A percentile compares a stretch with the other conserved stretches of the same genome.
phyloP scores from a whole-genome alignment of 2,888 invertebrate species.

The Punctoribates punctum region DNA sequence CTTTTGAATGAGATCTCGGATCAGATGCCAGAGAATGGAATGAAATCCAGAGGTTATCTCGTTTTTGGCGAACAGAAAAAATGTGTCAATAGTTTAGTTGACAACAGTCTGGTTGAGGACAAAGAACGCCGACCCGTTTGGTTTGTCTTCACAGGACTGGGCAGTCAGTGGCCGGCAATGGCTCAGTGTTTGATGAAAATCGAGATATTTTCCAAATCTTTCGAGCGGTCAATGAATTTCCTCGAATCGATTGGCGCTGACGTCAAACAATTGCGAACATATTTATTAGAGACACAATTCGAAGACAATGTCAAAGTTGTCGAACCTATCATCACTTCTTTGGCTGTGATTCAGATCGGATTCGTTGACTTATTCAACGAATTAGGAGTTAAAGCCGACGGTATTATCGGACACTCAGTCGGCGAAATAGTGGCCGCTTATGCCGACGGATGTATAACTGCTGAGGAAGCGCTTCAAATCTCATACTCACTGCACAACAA shows the following conservation, averaged over 20 bases:
- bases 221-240: constrained; percentile 15
- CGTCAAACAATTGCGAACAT: constrained; percentile 70
- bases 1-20: constrained; percentile 71
- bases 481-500: background rate
- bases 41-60: constrained; percentile 62
- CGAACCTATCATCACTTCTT: constrained; percentile 23
- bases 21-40: constrained; percentile 6
- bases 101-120: constrained; percentile 15
- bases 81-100: background rate
- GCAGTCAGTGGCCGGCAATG: constrained; percentile 35
- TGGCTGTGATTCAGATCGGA: constrained; percentile 34
- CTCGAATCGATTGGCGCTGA: constrained; percentile 25
- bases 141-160: constrained; percentile 81
- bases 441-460: constrained; percentile 33
- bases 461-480: constrained; percentile 28
- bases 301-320: constrained; percentile 45
- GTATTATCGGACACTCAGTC: constrained; percentile 36
- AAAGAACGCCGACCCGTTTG: constrained; percentile 71
- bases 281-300: constrained; percentile 73
- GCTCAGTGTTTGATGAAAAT: constrained; percentile 7
- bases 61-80: constrained; percentile 10
- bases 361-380: constrained; percentile 20
- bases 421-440: constrained; percentile 34
- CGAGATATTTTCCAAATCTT: constrained; percentile 13
- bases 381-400: constrained; percentile 25